phyloP scores from a whole-genome alignment of 2,113 vertebrate genomes.

The Dromaius novaehollandiae region DNA sequence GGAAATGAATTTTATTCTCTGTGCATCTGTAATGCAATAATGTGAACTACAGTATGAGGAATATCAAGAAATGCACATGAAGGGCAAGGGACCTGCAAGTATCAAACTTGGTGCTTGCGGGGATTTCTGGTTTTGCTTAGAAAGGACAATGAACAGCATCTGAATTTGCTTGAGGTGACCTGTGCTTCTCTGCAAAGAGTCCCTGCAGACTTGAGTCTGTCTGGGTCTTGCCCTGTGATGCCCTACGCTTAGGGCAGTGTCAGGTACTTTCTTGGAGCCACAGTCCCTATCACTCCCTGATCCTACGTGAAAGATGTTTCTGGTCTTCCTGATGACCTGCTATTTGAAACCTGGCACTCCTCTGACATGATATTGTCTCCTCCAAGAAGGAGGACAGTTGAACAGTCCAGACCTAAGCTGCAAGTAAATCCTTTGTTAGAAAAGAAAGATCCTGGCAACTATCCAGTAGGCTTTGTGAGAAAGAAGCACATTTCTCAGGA shows the following conservation, averaged over 20 bases:
- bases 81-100: not conserved
- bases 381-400: not conserved
- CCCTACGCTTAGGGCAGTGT: rapidly evolving
- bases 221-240: not conserved
- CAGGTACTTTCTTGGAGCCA: rapidly evolving
- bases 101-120: not conserved
- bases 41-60: not conserved
- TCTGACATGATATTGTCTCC: not conserved
- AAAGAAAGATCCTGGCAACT: not conserved
- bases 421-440: not conserved
- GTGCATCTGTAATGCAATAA: not conserved
- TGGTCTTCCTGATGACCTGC: not conserved
- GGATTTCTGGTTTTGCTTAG: not conserved
- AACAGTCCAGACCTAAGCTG: not conserved
- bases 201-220: rapidly evolving
- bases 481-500: not conserved
- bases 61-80: rapidly evolving
- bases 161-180: not conserved
- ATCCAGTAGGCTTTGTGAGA: not conserved
- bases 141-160: not conserved
- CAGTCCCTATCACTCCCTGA: not conserved
- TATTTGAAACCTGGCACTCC: not conserved
- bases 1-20: not conserved
- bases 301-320: rapidly evolving
- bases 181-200: not conserved